A percentile compares a stretch with the other conserved stretches of the same genome.
Evolutionary conservation across 2,888 invertebrate genomes (phyloP).

Genomic region (Alentia gelatinosa): DNA sequence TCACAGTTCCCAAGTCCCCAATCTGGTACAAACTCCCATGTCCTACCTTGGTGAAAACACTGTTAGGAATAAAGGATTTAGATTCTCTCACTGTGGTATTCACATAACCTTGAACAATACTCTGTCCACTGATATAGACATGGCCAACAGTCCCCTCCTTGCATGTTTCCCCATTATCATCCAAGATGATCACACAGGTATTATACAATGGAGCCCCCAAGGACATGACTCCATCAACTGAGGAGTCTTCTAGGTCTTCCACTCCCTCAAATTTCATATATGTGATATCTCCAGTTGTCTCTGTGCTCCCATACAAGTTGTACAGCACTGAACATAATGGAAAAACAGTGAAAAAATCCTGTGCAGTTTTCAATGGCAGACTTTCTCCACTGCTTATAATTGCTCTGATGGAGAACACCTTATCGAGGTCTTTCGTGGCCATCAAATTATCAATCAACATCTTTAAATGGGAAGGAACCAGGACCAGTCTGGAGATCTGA

Average conservation of each 20-base stretch:
- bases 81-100: neutral
- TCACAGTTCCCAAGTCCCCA: neutral
- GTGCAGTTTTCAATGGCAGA: constrained; percentile 27
- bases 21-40: neutral
- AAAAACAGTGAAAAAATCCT: constrained; percentile 80
- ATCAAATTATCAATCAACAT: constrained; percentile 28
- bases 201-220: constrained; percentile 92
- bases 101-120: constrained; percentile 89
- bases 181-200: constrained; percentile 89
- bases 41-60: neutral
- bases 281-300: constrained; percentile 94
- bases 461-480: constrained; percentile 90
- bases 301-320: constrained; percentile 95
- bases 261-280: constrained; percentile 86
- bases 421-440: neutral
- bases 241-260: constrained; percentile 67
- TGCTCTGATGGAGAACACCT: constrained; percentile 4
- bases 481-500: constrained; percentile 80
- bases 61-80: neutral
- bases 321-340: constrained; percentile 85
- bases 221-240: constrained; percentile 86
- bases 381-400: constrained; percentile 56
- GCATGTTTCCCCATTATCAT: constrained; percentile 87
- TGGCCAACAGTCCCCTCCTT: constrained; percentile 89
- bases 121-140: constrained; percentile 89